These are phyloP conservation scores for Melieria picta DNA, from an alignment of 2,888 invertebrate genomes.

Conservation along the genomic window DNA sequence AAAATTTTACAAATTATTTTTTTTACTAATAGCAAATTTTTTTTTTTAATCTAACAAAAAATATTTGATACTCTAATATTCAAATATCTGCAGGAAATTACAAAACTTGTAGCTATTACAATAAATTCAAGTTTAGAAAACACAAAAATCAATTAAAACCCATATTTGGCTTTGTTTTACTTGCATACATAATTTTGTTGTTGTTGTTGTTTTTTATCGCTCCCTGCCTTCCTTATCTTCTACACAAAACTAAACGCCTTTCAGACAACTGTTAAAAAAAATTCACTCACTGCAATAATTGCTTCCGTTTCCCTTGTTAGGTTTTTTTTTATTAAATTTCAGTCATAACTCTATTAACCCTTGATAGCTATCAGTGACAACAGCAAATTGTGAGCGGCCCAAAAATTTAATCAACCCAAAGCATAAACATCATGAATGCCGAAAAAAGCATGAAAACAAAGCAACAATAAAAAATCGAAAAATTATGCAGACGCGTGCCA, in stretches of 20 bases:
- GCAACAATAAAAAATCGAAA: not conserved
- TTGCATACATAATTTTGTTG: not conserved
- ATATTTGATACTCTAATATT: no score
- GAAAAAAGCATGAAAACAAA: slow-evolving; percentile 16
- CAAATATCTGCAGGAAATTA: no score
- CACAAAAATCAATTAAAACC: no score
- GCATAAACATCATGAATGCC: not conserved
- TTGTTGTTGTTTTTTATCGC: not conserved
- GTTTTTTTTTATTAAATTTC: no score
- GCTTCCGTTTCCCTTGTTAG: slow-evolving; percentile 21
- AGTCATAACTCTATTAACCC: no score
- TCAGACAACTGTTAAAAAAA: slow-evolving; percentile 22
- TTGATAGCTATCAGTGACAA: no score
- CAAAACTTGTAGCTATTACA: no score
- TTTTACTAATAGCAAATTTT: no score
- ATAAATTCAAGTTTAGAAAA: no score
- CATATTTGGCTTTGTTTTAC: not conserved
- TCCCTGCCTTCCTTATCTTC: not conserved
- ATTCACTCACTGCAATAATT: slow-evolving; percentile 21
- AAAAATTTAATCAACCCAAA: not conserved
- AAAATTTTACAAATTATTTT: no score
- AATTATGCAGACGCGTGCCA: slow-evolving; percentile 29
- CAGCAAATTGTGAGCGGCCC: not conserved
- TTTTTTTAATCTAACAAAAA: no score
- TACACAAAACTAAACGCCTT: no score